Percentiles rank a stretch among this genome's conserved stretches.
Conservation (phyloP, 2,888 invertebrate species). For the Celastrina argiolus region DNA sequence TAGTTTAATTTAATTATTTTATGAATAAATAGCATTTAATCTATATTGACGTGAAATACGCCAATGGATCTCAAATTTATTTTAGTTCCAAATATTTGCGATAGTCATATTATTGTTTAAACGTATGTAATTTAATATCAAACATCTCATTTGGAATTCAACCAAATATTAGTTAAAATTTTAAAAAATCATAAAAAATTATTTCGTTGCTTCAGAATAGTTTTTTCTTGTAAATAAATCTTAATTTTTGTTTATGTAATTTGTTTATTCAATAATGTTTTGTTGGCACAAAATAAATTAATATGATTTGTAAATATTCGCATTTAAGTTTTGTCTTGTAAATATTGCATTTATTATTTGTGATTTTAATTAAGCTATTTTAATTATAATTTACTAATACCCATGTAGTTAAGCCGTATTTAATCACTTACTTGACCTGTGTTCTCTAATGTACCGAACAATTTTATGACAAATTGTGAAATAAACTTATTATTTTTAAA, state of each 20-base stretch:
- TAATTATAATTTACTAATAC: conserved; percentile 45
- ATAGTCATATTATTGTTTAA: conserved; percentile 64
- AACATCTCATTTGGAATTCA: conserved; percentile 51
- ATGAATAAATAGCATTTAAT: conserved; percentile 46
- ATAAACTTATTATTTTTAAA: conserved; percentile 66
- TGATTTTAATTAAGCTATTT: conserved; percentile 57
- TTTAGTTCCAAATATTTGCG: conserved; percentile 71
- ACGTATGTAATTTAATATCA: conserved; percentile 35
- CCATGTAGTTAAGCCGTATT: conserved; percentile 52
- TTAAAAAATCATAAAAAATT: conserved; percentile 32
- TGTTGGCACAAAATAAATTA: conserved; percentile 38
- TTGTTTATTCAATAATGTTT: conserved; percentile 47
- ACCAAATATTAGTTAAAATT: conserved; percentile 71
- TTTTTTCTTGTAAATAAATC: conserved; percentile 29
- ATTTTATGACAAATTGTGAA: conserved; percentile 54
- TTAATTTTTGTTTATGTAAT: conserved; percentile 47
- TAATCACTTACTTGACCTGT: conserved; percentile 65
- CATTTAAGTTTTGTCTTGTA: conserved; percentile 48
- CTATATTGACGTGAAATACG: conserved; percentile 41
- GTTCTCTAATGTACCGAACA: conserved; percentile 52
- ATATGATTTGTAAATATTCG: conserved; percentile 18
- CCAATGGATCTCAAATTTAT: conserved; percentile 67
- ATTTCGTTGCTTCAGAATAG: conserved; percentile 30
- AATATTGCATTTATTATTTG: conserved; percentile 74
- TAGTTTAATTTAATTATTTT: conserved; percentile 66